Conservation (phyloP, 2,113 vertebrate species). For the Sylvia atricapilla region DNA sequence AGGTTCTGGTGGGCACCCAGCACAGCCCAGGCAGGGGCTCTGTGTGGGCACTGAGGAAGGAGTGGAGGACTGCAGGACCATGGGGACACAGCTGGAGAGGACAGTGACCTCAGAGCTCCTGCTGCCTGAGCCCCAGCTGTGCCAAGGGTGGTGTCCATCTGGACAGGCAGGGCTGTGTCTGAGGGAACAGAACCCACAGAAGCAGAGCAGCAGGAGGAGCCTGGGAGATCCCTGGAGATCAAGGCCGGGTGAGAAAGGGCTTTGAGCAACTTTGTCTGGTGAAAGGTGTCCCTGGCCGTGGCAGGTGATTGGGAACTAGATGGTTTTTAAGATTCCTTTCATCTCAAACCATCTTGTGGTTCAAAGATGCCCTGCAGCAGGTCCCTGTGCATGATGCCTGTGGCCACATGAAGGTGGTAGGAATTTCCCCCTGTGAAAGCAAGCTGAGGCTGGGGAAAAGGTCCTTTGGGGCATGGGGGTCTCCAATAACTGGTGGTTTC, state of each 20-base stretch:
- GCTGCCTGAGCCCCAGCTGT: not conserved
- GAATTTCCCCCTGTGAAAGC: not conserved
- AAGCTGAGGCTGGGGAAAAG: not conserved
- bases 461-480: not conserved
- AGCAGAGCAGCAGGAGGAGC: not conserved
- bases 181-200: not conserved
- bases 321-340: not conserved
- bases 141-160: rapidly evolving
- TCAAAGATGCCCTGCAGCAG: not conserved
- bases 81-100: not conserved
- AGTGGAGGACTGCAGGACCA: not conserved
- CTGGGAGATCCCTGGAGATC: not conserved
- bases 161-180: rapidly evolving
- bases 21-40: not conserved
- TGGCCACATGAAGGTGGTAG: not conserved
- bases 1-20: not conserved
- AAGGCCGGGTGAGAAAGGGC: not conserved
- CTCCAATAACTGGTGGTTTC: not conserved
- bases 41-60: rapidly evolving
- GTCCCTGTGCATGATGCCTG: not conserved
- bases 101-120: not conserved
- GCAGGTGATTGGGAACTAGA: too few species aligned
- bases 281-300: not conserved
- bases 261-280: not conserved
- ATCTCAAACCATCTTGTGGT: not conserved